phyloP scores from a whole-genome alignment of 2,888 invertebrate species.

The Drosophila multiciliata region DNA sequence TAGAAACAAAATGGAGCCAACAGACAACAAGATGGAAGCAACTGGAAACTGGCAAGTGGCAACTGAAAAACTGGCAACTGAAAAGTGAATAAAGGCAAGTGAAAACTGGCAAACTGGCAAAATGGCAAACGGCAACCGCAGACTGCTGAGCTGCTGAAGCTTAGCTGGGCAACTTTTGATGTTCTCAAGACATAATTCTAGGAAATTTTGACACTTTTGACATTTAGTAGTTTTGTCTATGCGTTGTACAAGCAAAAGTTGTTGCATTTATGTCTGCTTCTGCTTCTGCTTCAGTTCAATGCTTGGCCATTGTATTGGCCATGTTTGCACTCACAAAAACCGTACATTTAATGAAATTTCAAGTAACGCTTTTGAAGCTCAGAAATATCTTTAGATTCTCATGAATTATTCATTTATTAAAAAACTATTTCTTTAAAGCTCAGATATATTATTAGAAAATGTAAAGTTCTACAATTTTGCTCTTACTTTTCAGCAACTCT shows the following conservation, averaged over 20 bases:
- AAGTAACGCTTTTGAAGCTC: neutral
- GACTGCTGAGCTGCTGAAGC: constrained; percentile 28
- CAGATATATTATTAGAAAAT: neutral
- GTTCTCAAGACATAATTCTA: constrained; percentile 78
- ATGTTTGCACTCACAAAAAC: constrained; percentile 10
- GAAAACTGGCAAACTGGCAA: constrained; percentile 18
- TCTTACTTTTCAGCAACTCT: neutral
- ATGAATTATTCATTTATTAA: neutral
- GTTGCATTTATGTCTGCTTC: constrained; percentile 10
- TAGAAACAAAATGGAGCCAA: constrained; percentile 9
- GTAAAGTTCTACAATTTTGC: neutral
- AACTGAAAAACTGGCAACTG: constrained; percentile 12
- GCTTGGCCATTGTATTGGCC: constrained; percentile 53
- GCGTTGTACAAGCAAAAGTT: constrained; percentile 28
- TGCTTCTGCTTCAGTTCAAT: constrained; percentile 19
- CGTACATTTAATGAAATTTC: neutral
- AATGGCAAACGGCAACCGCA: constrained; percentile 48
- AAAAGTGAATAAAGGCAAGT: neutral
- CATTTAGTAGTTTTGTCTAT: constrained; percentile 80
- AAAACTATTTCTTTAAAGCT: neutral
- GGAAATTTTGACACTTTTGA: constrained; percentile 79
- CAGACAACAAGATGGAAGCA: constrained; percentile 26
- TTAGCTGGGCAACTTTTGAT: constrained; percentile 68
- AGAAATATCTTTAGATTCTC: neutral
- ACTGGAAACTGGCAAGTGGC: constrained; percentile 6